Percentiles rank a stretch among this genome's conserved stretches.
Evolutionary conservation across 2,797 vertebrate genomes (phyloP).

Genomic region (Phaenicophaeus curvirostris): DNA sequence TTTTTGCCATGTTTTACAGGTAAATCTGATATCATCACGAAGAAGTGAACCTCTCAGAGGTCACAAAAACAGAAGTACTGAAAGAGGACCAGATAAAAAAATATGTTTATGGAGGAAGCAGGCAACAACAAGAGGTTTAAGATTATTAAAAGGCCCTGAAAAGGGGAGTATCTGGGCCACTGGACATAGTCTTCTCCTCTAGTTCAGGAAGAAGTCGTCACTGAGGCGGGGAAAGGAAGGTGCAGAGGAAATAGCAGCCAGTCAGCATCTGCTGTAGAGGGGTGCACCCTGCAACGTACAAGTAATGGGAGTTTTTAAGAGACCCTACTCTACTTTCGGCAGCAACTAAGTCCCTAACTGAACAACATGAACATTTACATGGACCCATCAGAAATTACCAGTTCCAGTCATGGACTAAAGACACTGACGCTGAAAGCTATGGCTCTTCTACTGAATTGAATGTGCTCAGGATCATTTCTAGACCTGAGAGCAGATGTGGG

Average conservation of each 20-base stretch:
- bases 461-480: not conserved
- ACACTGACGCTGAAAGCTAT: not conserved
- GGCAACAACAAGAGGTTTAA: not conserved
- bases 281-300: not conserved
- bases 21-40: not conserved
- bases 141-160: not conserved
- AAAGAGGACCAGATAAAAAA: not conserved
- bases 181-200: not conserved
- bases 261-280: not conserved
- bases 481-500: not conserved
- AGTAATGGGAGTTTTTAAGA: not conserved
- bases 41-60: not conserved
- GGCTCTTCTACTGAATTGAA: not conserved
- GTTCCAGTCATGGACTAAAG: not conserved
- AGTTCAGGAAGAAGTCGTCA: not conserved
- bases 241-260: not conserved
- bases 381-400: not conserved
- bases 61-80: not conserved
- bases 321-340: not conserved
- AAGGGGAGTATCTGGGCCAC: not conserved
- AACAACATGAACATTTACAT: not conserved
- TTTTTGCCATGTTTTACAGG: not conserved
- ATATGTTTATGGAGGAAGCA: fast-evolving
- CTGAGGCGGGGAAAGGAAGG: not conserved
- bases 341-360: not conserved